These are phyloP conservation scores for Casuarius casuarius DNA, from an alignment of 2,113 vertebrate species.

Conservation along the genomic window DNA sequence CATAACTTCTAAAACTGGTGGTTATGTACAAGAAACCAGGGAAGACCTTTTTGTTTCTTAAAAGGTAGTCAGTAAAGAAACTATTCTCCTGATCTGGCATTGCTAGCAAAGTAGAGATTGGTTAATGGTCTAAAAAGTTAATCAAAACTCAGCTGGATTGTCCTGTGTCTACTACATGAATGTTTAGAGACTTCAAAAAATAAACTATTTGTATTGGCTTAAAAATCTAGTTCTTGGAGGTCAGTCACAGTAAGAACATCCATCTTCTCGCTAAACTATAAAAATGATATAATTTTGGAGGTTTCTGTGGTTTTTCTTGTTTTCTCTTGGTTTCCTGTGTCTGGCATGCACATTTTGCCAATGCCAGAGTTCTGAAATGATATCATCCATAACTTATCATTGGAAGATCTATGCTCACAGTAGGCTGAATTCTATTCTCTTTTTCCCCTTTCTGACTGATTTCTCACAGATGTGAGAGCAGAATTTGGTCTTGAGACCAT, in stretches of 20 bases:
- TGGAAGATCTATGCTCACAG: neutral
- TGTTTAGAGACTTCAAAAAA: slow-evolving; percentile 14
- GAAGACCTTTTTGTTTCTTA: neutral
- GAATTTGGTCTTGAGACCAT: neutral
- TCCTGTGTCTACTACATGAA: neutral
- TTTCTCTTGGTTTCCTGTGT: slow-evolving; percentile 62
- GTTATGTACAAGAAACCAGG: neutral
- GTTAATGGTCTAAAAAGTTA: neutral
- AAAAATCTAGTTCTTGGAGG: slow-evolving; percentile 7
- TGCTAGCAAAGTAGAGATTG: neutral
- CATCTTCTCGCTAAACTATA: slow-evolving; percentile 13
- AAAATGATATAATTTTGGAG: slow-evolving; percentile 21
- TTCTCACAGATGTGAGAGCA: neutral
- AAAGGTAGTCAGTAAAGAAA: neutral
- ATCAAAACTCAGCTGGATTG: neutral
- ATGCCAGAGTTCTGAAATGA: neutral
- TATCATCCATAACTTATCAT: neutral
- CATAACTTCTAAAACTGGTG: neutral
- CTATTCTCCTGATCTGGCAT: neutral
- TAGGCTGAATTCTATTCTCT: neutral
- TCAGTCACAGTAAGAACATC: slow-evolving; percentile 28
- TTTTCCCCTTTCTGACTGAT: neutral
- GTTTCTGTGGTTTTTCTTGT: slow-evolving; percentile 25
- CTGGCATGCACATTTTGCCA: slow-evolving; percentile 19
- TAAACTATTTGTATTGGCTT: slow-evolving; percentile 51